Conservation (phyloP, 2,113 vertebrate species). For the Vimba vimba region DNA sequence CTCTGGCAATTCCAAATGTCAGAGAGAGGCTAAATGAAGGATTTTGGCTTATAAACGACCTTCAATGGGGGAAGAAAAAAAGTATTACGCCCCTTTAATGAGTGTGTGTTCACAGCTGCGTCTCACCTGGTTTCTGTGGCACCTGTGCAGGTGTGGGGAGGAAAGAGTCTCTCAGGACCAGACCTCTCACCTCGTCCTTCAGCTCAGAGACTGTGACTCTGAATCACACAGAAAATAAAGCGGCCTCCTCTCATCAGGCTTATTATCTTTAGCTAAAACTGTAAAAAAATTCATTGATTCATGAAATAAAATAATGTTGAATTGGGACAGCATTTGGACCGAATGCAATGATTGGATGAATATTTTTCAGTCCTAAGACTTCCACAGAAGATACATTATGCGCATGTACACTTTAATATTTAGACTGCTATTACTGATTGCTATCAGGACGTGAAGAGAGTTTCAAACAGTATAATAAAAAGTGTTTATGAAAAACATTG, state of each 20-base stretch:
- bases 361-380: no score
- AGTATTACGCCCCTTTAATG: neutral
- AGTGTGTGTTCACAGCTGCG: neutral
- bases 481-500: no score
- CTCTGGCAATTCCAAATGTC: neutral
- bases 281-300: neutral
- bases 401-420: no score
- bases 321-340: no score
- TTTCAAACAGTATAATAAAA: no score
- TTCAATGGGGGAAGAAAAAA: neutral
- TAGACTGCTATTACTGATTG: no score
- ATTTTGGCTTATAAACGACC: neutral
- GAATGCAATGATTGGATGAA: no score
- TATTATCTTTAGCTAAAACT: neutral
- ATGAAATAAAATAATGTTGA: neutral
- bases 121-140: constrained; percentile 48
- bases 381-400: no score
- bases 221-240: constrained; percentile 18
- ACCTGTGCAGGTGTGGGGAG: constrained; percentile 33
- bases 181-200: constrained; percentile 74
- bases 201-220: constrained; percentile 74
- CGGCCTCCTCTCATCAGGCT: neutral
- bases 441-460: no score
- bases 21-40: neutral
- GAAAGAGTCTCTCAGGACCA: constrained; percentile 60